These are phyloP conservation scores for Julus scandinavius DNA, from an alignment of 2,888 invertebrate species.

Conservation along the genomic window DNA sequence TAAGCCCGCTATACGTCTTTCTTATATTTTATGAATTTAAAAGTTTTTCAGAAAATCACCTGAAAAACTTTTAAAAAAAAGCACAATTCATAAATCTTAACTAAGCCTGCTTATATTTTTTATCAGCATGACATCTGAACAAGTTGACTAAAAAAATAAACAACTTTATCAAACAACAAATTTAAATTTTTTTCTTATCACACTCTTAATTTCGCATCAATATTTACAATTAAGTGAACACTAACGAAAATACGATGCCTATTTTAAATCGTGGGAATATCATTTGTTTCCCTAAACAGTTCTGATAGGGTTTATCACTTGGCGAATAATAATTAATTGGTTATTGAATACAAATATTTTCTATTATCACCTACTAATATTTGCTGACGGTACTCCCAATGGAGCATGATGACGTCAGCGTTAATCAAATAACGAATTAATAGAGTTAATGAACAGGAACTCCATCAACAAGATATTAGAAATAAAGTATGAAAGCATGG, in stretches of 20 bases:
- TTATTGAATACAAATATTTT: background rate
- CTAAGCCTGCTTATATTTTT: background rate
- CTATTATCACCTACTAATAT: background rate
- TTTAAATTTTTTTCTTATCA: no score
- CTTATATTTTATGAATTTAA: background rate
- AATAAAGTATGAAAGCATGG: background rate
- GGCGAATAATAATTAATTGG: background rate
- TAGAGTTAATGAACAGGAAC: background rate
- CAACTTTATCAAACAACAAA: no score
- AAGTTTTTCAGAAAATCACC: background rate
- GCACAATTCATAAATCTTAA: background rate
- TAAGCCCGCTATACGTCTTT: background rate
- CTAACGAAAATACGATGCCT: no score
- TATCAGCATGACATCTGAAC: no score
- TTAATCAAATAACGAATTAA: background rate
- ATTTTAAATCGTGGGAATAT: no score
- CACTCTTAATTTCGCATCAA: no score
- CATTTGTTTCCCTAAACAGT: no score
- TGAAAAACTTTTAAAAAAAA: background rate
- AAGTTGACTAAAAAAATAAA: no score
- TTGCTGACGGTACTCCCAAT: background rate
- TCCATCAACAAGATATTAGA: background rate
- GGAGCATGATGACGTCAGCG: background rate
- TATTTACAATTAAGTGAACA: no score
- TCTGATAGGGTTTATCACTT: no score